Conservation (phyloP, 2,797 vertebrate genomes). For the Macropodus opercularis region DNA sequence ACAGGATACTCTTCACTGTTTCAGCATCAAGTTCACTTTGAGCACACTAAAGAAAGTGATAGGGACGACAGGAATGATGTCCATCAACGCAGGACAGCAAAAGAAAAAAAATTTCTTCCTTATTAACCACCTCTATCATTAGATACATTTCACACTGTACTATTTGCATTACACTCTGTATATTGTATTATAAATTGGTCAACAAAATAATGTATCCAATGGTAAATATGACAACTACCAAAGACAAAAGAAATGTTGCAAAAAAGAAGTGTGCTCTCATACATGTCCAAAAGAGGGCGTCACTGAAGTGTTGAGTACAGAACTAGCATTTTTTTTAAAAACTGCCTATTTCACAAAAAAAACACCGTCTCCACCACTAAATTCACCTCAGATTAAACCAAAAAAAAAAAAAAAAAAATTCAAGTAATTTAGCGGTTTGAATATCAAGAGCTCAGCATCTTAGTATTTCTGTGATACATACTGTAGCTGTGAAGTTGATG, state of each 20-base stretch:
- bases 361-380: neutral
- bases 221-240: neutral
- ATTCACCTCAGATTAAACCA: neutral
- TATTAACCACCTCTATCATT: neutral
- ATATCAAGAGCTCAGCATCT: too few species aligned
- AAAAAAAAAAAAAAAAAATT: too few species aligned
- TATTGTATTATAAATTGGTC: neutral
- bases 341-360: constrained; percentile 4
- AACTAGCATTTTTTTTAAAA: too few species aligned
- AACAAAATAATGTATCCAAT: neutral
- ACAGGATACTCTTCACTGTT: constrained; percentile 95
- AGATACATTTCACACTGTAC: neutral
- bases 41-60: constrained; percentile 82
- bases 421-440: too few species aligned
- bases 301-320: too few species aligned
- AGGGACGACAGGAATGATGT: neutral
- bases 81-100: neutral
- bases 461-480: constrained; percentile 56
- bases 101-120: neutral
- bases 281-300: constrained; percentile 36
- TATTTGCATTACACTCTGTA: neutral
- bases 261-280: neutral
- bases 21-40: constrained; percentile 93
- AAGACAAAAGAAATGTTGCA: neutral
- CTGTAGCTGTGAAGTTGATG: constrained; percentile 97